A percentile compares a stretch with the other conserved stretches of the same genome.
Evolutionary conservation across 1,140 invertebrate species (phyloP).

Genomic region (Drosophila novamexicana): DNA sequence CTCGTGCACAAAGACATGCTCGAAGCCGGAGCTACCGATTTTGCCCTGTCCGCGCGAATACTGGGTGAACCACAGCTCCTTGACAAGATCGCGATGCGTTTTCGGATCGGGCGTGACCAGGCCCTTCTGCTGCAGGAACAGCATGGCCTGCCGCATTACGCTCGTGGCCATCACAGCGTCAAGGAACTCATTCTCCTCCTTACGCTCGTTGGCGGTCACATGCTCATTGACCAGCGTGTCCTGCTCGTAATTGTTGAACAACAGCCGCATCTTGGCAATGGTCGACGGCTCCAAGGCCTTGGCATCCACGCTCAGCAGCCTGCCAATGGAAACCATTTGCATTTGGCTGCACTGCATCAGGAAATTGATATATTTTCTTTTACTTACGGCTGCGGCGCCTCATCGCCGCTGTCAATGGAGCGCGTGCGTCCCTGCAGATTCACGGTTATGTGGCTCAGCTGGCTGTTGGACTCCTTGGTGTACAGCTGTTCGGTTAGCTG

Average conservation of each 20-base stretch:
- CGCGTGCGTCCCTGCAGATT: conserved; percentile 90
- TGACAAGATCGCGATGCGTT: conserved; percentile 90
- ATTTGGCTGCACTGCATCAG: too few relatives aligned
- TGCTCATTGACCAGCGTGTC: conserved; percentile 91
- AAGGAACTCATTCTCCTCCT: conserved; percentile 91
- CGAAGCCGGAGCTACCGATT: conserved; percentile 93
- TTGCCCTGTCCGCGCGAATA: conserved; percentile 91
- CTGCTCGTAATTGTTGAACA: conserved; percentile 92
- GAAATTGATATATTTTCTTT: not conserved
- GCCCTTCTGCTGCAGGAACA: conserved; percentile 90
- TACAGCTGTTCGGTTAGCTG: conserved; percentile 90
- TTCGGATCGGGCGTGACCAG: conserved; percentile 87
- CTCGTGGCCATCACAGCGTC: conserved; percentile 90
- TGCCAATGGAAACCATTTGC: conserved; percentile 10
- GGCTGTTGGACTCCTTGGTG: conserved; percentile 89
- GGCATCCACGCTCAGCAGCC: conserved; percentile 62
- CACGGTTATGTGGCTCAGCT: conserved; percentile 87
- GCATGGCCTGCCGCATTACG: conserved; percentile 90
- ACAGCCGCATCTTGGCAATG: conserved; percentile 87
- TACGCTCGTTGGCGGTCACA: conserved; percentile 89
- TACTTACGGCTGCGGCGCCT: conserved; percentile 90
- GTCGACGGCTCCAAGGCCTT: conserved; percentile 85
- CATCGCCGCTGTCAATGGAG: conserved; percentile 88
- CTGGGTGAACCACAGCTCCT: conserved; percentile 92
- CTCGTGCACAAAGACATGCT: conserved; percentile 95